These are phyloP conservation scores for Zoanthus sociatus DNA, from an alignment of 92 coral and sea anemone species.

Conservation along the genomic window DNA sequence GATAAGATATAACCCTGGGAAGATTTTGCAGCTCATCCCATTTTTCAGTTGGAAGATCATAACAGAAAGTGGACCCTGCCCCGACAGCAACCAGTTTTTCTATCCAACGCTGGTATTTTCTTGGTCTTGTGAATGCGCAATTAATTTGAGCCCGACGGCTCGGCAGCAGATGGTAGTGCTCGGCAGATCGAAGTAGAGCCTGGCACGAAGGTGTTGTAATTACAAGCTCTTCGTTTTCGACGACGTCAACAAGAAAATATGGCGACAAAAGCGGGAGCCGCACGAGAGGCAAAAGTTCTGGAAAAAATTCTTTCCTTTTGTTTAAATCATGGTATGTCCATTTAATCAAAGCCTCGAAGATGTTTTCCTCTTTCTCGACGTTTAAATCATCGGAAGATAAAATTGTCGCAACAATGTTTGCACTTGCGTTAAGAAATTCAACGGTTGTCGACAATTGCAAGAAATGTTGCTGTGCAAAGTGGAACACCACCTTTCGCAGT, in stretches of 20 bases:
- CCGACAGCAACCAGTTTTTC: conserved; percentile 32
- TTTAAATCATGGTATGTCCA: conserved; percentile 35
- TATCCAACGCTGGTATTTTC: conserved; percentile 33
- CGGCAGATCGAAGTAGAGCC: conserved; percentile 7
- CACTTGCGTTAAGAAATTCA: conserved; percentile 29
- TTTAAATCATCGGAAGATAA: conserved; percentile 33
- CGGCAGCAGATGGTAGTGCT: conserved; percentile 19
- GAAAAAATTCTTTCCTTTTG: conserved; percentile 11
- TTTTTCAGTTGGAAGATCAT: conserved; percentile 30
- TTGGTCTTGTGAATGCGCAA: conserved; percentile 7
- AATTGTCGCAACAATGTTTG: not conserved
- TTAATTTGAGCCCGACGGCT: conserved; percentile 27
- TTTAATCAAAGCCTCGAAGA: conserved; percentile 14
- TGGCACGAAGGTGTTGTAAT: conserved; percentile 13
- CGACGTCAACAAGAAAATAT: conserved; percentile 43
- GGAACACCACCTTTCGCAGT: conserved; percentile 17
- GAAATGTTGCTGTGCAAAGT: conserved; percentile 18
- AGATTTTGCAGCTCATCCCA: conserved; percentile 36
- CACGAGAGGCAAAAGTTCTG: conserved; percentile 8
- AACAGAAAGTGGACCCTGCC: conserved; percentile 31
- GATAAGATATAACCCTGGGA: conserved; percentile 5
- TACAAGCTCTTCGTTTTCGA: conserved; percentile 25
- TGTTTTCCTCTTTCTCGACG: conserved; percentile 25
- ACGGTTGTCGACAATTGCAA: conserved; percentile 5
- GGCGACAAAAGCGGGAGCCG: conserved; percentile 36